Evolutionary conservation across 2,113 vertebrate genomes (phyloP).

Genomic region (Callospermophilus lateralis): DNA sequence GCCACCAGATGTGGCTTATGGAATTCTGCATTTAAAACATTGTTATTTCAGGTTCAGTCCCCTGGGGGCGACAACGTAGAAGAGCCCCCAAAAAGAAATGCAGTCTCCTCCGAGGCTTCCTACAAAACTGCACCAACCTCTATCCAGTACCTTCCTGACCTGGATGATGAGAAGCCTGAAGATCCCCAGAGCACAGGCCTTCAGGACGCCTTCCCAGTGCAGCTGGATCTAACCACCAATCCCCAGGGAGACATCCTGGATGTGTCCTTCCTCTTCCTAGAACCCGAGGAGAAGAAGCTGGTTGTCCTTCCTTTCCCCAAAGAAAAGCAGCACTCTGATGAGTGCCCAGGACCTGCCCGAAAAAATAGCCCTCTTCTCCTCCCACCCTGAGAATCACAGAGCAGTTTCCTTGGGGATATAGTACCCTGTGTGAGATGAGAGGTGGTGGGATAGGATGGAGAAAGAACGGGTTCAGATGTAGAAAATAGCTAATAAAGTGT

Average conservation of each 20-base stretch:
- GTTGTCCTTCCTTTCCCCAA: slow-evolving; percentile 83
- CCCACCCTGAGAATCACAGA: slow-evolving; percentile 41
- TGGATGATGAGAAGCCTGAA: not conserved
- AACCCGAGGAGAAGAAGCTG: not conserved
- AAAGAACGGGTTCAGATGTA: not conserved
- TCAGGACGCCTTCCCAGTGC: slow-evolving; percentile 30
- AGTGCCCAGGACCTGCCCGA: slow-evolving; percentile 83
- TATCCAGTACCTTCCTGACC: slow-evolving; percentile 35
- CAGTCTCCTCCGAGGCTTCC: fast-evolving
- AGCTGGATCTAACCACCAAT: slow-evolving; percentile 62
- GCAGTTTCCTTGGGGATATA: not conserved
- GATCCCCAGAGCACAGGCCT: not conserved
- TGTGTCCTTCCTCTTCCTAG: slow-evolving; percentile 37
- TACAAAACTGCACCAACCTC: not conserved
- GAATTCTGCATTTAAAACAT: not conserved
- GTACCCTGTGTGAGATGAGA: not conserved
- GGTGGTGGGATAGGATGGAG: not conserved
- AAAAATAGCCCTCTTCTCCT: not conserved
- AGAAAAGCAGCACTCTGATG: slow-evolving; percentile 50
- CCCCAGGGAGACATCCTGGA: slow-evolving; percentile 51
- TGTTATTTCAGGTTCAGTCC: slow-evolving; percentile 55
- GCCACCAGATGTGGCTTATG: too few species aligned
- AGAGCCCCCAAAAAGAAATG: not conserved
- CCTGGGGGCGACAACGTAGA: not conserved
- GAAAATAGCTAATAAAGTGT: slow-evolving; percentile 57